Percentiles rank a stretch among this genome's conserved stretches.
phyloP scores from a whole-genome alignment of 2,888 invertebrate species.

The Hydraecia micacea region DNA sequence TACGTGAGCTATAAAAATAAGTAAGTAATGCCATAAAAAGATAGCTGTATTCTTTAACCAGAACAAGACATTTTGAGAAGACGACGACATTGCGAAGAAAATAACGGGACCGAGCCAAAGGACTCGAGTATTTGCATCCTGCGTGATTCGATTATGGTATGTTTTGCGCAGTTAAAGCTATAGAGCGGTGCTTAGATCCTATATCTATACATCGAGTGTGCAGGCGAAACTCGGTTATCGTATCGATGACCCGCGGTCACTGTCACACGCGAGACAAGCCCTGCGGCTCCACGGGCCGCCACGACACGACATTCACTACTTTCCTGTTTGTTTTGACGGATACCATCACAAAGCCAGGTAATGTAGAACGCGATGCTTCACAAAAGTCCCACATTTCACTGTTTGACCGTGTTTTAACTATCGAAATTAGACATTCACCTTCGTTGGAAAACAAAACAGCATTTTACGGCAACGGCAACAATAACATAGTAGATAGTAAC shows the following conservation, averaged over 20 bases:
- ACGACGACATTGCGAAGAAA: constrained; percentile 12
- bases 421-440: constrained; percentile 40
- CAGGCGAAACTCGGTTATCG: constrained; percentile 80
- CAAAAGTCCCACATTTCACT: constrained; percentile 40
- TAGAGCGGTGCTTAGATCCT: constrained; percentile 11
- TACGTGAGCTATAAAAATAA: constrained; percentile 7
- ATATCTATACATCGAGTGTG: constrained; percentile 44
- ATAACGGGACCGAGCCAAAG: constrained; percentile 47
- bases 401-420: constrained; percentile 37
- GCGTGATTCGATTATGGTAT: constrained; percentile 23
- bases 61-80: constrained; percentile 28
- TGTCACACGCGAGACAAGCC: constrained; percentile 57
- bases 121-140: constrained; percentile 31
- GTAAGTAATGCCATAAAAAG: constrained; percentile 23
- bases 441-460: constrained; percentile 35
- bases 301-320: constrained; percentile 66
- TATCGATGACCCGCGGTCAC: constrained; percentile 78
- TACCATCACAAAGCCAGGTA: constrained; percentile 12
- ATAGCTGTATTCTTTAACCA: constrained; percentile 27
- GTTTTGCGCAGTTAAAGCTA: constrained; percentile 33
- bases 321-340: constrained; percentile 52
- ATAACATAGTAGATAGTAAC: not conserved
- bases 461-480: not conserved
- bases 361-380: constrained; percentile 48
- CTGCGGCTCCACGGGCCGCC: constrained; percentile 55